Evolutionary conservation across 2,797 vertebrate species (phyloP), one percentile per base, ranked within the genome.

Genomic region (Gymnoscopelus braueri): DNA sequence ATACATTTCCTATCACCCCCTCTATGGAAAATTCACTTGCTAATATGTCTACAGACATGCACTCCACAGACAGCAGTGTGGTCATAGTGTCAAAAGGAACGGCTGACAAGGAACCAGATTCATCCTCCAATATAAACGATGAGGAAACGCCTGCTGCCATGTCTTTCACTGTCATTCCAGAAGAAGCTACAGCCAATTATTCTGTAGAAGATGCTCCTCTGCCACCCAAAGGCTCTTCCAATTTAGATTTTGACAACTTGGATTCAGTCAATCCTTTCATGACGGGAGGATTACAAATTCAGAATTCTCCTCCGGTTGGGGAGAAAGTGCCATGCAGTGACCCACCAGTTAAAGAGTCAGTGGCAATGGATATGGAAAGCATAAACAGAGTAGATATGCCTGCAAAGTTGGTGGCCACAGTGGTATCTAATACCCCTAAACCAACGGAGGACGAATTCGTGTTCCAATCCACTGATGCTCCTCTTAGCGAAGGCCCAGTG

Each of bases 1-100:
- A 94, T 60, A 95, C 94, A 0, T 90, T 95, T 61, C 93, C 93
- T 0, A 89, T 93, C 65, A 80, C 23, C 2, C 67, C 56, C 0
- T 93, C 91, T 2, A 74, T 90, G 23, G 93, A 95, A 24, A 92
- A 90, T 80, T 94, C 92, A 0, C 67, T 92, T n/a, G 81, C 59
- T 4, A 86, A 94, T 14, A 1, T 67, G 24, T 91, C 91, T 0
- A 12, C 72, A 0, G 47, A 90, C 53, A 63, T 91, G 19, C 72
- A 83, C 65, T 93, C 91, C 61, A 80, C 83, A 6, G 91, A 94
- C 10, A 92, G 89, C 79, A 94, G 92, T 0, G 90, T 94, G 61
- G 83, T 94, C 63, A 90, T 88, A 0, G 83, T 91, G 62, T 47
- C 67, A 2, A 88, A 79, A 44, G 54, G 60, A 50, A 49, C 67